Evolutionary conservation across 2,888 invertebrate genomes (phyloP), one percentile per base, ranked within the genome.

Genomic region (Tiliacea citrago): DNA sequence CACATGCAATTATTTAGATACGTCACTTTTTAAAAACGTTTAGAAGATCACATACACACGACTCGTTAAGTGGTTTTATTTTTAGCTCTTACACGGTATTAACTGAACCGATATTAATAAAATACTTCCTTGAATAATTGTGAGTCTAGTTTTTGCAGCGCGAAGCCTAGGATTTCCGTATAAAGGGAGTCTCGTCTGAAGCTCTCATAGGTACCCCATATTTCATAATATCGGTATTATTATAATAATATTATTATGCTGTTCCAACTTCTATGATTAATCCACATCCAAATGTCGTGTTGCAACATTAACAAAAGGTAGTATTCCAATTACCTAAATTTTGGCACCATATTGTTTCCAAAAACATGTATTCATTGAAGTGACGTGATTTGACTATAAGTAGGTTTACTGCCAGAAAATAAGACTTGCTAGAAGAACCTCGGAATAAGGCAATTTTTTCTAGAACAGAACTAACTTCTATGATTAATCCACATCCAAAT

Each of bases 41-140:
- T 29, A 29, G 29, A 63, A 53, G 53, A 78, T 74, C 69, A 75
- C 75, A 35, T 81, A 42, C 29, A 49, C 6, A 42, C 10, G 58
- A 10, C 10, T 24, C 45, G n/a, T 49, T 67, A 67, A 35, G 66
- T 58, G 82, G 58, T n/a, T 82, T 75, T 76, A 82, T 79, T 76
- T 79, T 76, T 77, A 82, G 65, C 45, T 61, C 55, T 57, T 68
- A 49, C 63, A 42, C 13, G 18, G 13, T 55, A 7, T 35, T 47
- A 45, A 47, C 6, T 42, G 24, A 65, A 42, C 8, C 2, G n/a
- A 42, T 29, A 61, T 73, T 53, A 29, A 58, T 42, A n/a, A 49
- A 24, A 35, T 45, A 42, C 10, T 45, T 60, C 35, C 35, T 47
- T 70, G 49, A 69, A 58, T n/a, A 29, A 47, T 60, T 45, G 21